Evolutionary conservation across 1,140 invertebrate genomes (phyloP), one percentile per base, ranked within the genome.

Genomic region (Gryon sp.): DNA sequence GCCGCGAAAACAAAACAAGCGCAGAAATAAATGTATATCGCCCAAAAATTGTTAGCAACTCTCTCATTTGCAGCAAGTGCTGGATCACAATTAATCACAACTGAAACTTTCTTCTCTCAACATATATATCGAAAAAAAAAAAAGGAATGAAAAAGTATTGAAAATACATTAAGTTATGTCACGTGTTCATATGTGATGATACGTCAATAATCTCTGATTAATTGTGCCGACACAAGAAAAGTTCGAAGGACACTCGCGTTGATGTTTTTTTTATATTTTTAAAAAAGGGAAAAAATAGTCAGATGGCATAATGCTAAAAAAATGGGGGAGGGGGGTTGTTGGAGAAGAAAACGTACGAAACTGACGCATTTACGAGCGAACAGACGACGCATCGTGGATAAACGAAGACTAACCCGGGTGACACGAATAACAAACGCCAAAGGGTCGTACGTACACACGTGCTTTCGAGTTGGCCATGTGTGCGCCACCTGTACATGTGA

Each of bases 351-450:
- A 86, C 84, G 68, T 85, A 85, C 84, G 48, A 84, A 84, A 38
- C 73, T 80, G 78, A 85, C 84, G 70, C 76, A 77, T 81, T 85
- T 86, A 41, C 85, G 69, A 72, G 72, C 78, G 38, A 86, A 86
- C 40, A 86, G 77, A 45, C 85, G 84, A 40, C 81, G 83, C 85
- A 86, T 86, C 80, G 82, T 70, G 65, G 70, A 74, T 62, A 76
- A 66, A 79, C 69, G 76, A 70, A 77, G 69, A 70, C 69, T 70
- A 75, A 78, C 70, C 57, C 59, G 59, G 53, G 52, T 55, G 70
- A 69, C 65, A 66, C 63, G 59, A 74, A 74, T 75, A 74, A 73
- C 73, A 60, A 70, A 63, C 66, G 74, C 45, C 28, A 62, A 76
- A 70, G 65, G 65, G 74, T 55, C 60, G 74, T 63, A 65, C 65